Evolutionary conservation across 2,797 vertebrate genomes (phyloP).

Genomic region (Micromesistius poutassou): DNA sequence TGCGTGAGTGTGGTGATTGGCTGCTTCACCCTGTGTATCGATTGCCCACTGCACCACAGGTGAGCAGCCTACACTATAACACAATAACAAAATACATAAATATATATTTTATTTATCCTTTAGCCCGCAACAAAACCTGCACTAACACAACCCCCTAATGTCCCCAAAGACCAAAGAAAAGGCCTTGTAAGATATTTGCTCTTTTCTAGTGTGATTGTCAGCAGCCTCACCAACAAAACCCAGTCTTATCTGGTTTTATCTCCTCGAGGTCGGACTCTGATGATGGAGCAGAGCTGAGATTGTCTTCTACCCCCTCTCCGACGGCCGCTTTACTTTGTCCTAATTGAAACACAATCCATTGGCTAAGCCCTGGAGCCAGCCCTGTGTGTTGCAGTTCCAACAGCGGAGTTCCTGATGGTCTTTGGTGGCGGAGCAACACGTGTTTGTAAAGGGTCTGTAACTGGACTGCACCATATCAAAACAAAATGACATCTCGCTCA

Average conservation of each 20-base stretch:
- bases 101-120: neutral
- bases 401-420: slow-evolving; percentile 12
- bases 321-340: slow-evolving; percentile 29
- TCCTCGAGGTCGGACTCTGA: slow-evolving; percentile 8
- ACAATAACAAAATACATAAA: neutral
- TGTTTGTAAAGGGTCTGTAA: slow-evolving; percentile 65
- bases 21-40: no score
- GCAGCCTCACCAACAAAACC: neutral
- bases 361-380: slow-evolving; percentile 43
- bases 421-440: slow-evolving; percentile 18
- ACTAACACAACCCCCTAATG: neutral
- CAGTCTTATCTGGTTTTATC: neutral
- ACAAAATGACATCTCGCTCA: slow-evolving; percentile 32
- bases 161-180: neutral
- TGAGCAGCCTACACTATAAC: no score
- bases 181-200: neutral
- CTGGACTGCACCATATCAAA: slow-evolving; percentile 57
- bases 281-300: slow-evolving; percentile 51
- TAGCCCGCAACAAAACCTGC: neutral
- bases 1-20: no score
- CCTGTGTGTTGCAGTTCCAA: slow-evolving; percentile 10
- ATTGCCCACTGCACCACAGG: no score
- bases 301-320: slow-evolving; percentile 29
- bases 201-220: neutral
- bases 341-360: slow-evolving; percentile 34